These are phyloP conservation scores for Pardosa pseudoannulata DNA, from an alignment of 2,888 invertebrate species.

Conservation along the genomic window DNA sequence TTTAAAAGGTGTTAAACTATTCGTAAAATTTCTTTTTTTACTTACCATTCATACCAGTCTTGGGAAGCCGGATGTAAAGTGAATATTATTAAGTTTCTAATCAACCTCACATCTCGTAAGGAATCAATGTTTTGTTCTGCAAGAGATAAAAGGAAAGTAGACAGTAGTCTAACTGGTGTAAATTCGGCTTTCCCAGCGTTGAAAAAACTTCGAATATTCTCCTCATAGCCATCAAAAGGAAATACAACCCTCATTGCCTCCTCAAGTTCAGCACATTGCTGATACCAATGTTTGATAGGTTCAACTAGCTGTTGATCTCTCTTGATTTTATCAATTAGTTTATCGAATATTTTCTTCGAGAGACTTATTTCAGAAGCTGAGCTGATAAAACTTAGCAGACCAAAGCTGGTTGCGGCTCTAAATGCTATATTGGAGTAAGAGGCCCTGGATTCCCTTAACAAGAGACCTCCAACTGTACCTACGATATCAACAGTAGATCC, in stretches of 20 bases:
- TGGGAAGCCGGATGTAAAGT: not conserved
- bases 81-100: not conserved
- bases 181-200: not conserved
- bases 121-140: not conserved
- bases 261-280: not conserved
- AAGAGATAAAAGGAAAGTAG: not conserved
- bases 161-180: not conserved
- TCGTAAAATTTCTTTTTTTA: too few species aligned
- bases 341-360: not conserved
- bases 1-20: too few species aligned
- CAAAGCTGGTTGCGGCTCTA: not conserved
- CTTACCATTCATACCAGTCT: constrained; percentile 1
- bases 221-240: not conserved
- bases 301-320: not conserved
- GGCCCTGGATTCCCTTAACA: not conserved
- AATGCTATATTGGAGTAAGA: not conserved
- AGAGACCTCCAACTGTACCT: not conserved
- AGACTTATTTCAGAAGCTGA: not conserved
- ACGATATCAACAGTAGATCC: not conserved
- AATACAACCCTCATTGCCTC: not conserved
- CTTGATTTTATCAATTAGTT: not conserved
- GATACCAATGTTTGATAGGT: not conserved
- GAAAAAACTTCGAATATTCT: not conserved
- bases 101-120: not conserved
- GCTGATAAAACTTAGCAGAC: not conserved